Evolutionary conservation across 2,888 invertebrate species (phyloP).

Genomic region (Sinopyrophorus schimmeli): DNA sequence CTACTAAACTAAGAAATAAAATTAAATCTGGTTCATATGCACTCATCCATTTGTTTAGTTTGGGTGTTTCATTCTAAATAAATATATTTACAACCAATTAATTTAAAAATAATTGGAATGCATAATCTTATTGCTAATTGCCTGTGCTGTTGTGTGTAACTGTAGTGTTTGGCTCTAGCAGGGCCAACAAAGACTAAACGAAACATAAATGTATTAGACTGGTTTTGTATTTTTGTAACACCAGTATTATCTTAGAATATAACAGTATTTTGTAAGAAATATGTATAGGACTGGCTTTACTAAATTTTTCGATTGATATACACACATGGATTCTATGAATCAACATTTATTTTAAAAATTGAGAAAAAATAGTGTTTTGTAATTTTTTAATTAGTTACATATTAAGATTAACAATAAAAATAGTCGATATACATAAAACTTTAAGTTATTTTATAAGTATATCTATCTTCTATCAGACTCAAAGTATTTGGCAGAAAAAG

Average conservation of each 20-base stretch:
- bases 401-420: no score
- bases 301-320: conserved; percentile 21
- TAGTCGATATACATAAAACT: neutral
- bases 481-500: neutral
- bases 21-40: no score
- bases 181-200: no score
- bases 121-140: neutral
- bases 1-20: no score
- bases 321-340: conserved; percentile 11
- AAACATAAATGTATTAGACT: conserved; percentile 4
- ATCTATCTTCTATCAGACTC: no score
- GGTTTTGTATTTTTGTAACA: conserved; percentile 15
- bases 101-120: neutral
- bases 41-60: no score
- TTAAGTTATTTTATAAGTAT: no score
- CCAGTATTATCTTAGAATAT: conserved; percentile 15
- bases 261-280: conserved; percentile 16
- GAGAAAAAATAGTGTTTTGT: no score
- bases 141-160: neutral
- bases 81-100: neutral
- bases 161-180: no score
- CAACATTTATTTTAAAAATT: conserved; percentile 12
- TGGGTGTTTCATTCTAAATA: no score
- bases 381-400: no score
- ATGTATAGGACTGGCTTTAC: conserved; percentile 10